A percentile compares a stretch with the other conserved stretches of the same genome.
phyloP scores from a whole-genome alignment of 2,888 invertebrate species.

The Melieria picta region DNA sequence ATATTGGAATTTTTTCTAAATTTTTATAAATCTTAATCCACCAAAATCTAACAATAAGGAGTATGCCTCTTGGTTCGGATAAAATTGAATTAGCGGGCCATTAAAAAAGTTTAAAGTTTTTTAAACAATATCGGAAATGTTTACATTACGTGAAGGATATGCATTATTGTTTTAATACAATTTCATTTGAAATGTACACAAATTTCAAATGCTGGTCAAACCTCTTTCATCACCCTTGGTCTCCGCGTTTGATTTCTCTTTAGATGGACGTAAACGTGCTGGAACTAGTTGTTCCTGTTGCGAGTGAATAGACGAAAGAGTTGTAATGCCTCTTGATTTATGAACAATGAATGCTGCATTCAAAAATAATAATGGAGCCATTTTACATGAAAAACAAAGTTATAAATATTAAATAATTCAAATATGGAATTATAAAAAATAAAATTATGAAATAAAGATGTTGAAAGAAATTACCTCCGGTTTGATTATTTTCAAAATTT shows the following conservation, averaged over 20 bases:
- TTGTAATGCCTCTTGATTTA: slow-evolving; percentile 81
- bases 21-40: too few species aligned
- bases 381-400: slow-evolving; percentile 18
- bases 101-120: too few species aligned
- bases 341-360: slow-evolving; percentile 78
- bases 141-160: not conserved
- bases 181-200: slow-evolving; percentile 18
- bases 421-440: slow-evolving; percentile 19
- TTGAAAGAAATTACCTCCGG: not conserved
- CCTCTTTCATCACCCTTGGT: slow-evolving; percentile 77
- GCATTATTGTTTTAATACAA: slow-evolving; percentile 2
- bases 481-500: too few species aligned
- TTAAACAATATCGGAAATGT: too few species aligned
- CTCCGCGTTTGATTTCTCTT: slow-evolving; percentile 73
- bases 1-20: too few species aligned
- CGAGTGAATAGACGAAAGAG: slow-evolving; percentile 73
- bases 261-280: slow-evolving; percentile 70
- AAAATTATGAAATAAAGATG: slow-evolving; percentile 16
- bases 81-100: too few species aligned
- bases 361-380: slow-evolving; percentile 11
- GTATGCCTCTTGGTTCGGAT: too few species aligned
- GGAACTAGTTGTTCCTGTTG: slow-evolving; percentile 70
- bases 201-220: slow-evolving; percentile 48
- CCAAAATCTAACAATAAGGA: too few species aligned
- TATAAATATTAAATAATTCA: slow-evolving; percentile 34